Evolutionary conservation across 2,113 vertebrate genomes (phyloP).

Genomic region (Propithecus coquereli): DNA sequence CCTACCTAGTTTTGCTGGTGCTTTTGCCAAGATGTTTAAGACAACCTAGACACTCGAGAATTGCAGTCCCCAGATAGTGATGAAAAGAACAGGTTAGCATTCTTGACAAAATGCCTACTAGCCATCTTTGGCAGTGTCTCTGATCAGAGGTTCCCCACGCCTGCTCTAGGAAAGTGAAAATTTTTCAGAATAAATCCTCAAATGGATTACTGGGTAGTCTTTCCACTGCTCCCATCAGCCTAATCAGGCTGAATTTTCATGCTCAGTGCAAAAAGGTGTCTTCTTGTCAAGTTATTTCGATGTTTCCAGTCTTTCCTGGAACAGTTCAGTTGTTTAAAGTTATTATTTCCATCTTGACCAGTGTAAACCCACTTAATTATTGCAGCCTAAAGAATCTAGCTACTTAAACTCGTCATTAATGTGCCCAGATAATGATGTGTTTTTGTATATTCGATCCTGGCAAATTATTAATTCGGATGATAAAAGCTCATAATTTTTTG

Average conservation of each 20-base stretch:
- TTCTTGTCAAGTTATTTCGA: background rate
- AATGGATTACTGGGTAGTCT: background rate
- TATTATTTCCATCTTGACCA: background rate
- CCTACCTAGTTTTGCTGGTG: background rate
- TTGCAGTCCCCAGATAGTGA: no score
- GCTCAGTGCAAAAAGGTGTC: background rate
- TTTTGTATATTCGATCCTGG: constrained; percentile 3
- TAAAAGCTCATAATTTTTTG: background rate
- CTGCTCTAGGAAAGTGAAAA: background rate
- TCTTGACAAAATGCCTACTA: background rate
- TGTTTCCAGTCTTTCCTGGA: background rate
- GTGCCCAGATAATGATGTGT: background rate
- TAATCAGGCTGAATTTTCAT: background rate
- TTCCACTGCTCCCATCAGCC: background rate
- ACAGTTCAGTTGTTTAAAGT: background rate
- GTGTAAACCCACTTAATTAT: background rate
- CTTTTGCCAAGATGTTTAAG: background rate
- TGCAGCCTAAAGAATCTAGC: background rate
- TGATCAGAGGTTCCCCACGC: background rate
- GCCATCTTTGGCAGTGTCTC: background rate
- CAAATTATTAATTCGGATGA: background rate
- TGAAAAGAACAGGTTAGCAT: background rate
- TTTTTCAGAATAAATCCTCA: background rate
- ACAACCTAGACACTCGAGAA: background rate
- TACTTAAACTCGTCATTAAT: background rate